Percentiles rank a stretch among this genome's conserved stretches.
phyloP scores from a whole-genome alignment of 2,113 vertebrate species.

The Dicentrarchus labrax region DNA sequence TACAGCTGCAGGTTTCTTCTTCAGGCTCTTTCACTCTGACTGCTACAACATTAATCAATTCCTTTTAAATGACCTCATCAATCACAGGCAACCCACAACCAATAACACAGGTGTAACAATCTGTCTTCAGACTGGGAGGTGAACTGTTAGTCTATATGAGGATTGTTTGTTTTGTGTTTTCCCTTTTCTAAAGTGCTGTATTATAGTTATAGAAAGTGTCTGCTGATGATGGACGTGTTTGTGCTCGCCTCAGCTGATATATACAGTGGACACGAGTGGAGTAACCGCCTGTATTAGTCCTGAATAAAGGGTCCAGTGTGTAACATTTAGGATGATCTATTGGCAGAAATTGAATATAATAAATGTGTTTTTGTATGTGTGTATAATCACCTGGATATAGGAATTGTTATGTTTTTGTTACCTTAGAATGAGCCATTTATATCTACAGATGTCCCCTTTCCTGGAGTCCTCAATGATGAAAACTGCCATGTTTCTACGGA shows the following conservation, averaged over 20 bases:
- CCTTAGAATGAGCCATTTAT: too few relatives aligned
- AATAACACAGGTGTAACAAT: neutral
- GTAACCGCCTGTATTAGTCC: neutral
- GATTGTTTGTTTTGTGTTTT: neutral
- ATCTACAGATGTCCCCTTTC: too few relatives aligned
- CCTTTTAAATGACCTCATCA: neutral
- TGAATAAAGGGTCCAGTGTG: too few relatives aligned
- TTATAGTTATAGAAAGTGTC: too few relatives aligned
- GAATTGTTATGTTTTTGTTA: too few relatives aligned
- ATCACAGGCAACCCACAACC: neutral
- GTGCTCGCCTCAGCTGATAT: neutral
- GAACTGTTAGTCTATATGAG: neutral
- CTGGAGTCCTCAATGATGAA: too few relatives aligned
- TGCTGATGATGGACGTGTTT: too few relatives aligned
- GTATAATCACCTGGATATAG: too few relatives aligned
- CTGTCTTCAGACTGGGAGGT: neutral
- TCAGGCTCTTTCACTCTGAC: neutral
- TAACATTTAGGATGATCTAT: too few relatives aligned
- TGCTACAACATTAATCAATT: neutral
- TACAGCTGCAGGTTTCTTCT: neutral
- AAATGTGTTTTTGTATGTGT: too few relatives aligned
- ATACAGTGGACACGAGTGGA: neutral
- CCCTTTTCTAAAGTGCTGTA: neutral
- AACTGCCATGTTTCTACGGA: too few relatives aligned
- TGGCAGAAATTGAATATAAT: too few relatives aligned